These are phyloP conservation scores for Folsomia candida DNA, from an alignment of 2,888 invertebrate species.

Conservation along the genomic window DNA sequence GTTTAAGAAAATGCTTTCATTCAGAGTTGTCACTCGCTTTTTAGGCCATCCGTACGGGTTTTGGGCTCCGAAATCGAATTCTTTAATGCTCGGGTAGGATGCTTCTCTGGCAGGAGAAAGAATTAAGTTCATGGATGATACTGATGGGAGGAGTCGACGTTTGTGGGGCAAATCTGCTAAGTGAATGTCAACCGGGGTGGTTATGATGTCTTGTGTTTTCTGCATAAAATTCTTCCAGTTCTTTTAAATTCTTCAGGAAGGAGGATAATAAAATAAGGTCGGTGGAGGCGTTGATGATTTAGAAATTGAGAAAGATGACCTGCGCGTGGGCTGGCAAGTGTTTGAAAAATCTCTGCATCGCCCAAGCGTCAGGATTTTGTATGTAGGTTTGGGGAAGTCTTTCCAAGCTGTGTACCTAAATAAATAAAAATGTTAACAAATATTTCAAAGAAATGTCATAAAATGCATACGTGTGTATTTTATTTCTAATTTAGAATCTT, in stretches of 20 bases:
- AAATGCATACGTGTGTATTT: too few relatives aligned
- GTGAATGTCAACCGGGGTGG: background rate
- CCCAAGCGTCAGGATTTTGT: constrained; percentile 14
- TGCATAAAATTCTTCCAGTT: constrained; percentile 18
- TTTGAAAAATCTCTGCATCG: constrained; percentile 16
- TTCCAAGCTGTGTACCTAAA: background rate
- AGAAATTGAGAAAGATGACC: constrained; percentile 19
- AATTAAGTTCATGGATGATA: constrained; percentile 17
- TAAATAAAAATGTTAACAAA: too few relatives aligned
- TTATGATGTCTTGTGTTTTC: too few relatives aligned
- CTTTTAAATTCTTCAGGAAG: constrained; percentile 5
- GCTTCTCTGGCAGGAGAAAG: background rate
- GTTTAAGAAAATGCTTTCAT: constrained; percentile 8
- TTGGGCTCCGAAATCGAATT: constrained; percentile 21
- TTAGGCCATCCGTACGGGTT: constrained; percentile 24
- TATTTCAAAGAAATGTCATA: too few relatives aligned
- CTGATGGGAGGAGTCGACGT: constrained; percentile 4
- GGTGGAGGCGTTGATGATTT: constrained; percentile 11
- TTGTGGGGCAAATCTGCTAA: constrained; percentile 10
- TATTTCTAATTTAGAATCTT: too few relatives aligned
- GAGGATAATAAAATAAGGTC: background rate
- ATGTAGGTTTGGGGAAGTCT: background rate
- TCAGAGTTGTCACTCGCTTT: constrained; percentile 3
- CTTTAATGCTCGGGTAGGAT: background rate
- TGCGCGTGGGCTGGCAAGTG: background rate